Evolutionary conservation across 2,113 vertebrate species (phyloP).

Genomic region (Rynchops niger): DNA sequence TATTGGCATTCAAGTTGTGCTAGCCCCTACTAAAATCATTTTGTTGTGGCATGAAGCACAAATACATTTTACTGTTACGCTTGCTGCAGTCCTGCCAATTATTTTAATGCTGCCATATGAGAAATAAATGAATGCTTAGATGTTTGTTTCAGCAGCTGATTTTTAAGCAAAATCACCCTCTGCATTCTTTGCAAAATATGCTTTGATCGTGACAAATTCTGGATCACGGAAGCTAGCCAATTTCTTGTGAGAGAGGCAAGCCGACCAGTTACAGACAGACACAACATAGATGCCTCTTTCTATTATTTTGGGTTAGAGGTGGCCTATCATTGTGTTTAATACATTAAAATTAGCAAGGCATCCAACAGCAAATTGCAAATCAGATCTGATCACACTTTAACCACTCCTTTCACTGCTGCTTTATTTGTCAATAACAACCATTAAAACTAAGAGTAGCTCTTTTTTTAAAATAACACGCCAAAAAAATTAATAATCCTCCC

Average conservation of each 20-base stretch:
- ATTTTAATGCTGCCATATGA: slow-evolving; percentile 34
- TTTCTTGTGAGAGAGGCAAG: not conserved
- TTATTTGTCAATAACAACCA: not conserved
- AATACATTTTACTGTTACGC: not conserved
- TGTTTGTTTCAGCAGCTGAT: not conserved
- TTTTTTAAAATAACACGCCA: not conserved
- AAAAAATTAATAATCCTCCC: not conserved
- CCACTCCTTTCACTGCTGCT: not conserved
- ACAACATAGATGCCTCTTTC: not conserved
- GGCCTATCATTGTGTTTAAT: not conserved
- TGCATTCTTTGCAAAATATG: slow-evolving; percentile 22
- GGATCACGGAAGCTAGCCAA: not conserved
- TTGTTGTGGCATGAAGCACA: slow-evolving; percentile 9
- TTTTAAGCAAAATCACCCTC: slow-evolving; percentile 35
- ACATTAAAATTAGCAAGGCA: not conserved
- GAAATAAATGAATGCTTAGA: slow-evolving; percentile 8
- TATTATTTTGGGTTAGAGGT: slow-evolving; percentile 1
- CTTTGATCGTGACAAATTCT: slow-evolving; percentile 5
- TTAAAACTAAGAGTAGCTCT: not conserved
- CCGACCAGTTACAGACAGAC: not conserved
- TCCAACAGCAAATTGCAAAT: not conserved
- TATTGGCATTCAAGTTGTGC: slow-evolving; percentile 27
- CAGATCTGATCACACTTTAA: not conserved
- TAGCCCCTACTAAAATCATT: slow-evolving; percentile 18
- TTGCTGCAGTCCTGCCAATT: slow-evolving; percentile 23